phyloP scores from a whole-genome alignment of 1,140 invertebrate genomes.

The Patella vulgata region DNA sequence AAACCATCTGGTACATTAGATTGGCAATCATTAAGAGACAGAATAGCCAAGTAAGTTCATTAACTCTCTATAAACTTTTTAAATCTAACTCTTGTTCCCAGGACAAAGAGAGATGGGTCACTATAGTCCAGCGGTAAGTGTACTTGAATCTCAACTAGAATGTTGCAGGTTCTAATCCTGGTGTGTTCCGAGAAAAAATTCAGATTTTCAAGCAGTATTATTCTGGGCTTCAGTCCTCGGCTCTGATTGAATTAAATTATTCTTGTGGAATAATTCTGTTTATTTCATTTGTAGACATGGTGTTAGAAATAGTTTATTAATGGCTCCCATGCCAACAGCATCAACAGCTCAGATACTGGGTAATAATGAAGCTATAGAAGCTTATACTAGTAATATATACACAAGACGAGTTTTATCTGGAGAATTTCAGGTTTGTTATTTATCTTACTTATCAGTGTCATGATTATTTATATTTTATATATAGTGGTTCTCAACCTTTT shows the following conservation, averaged over 20 bases:
- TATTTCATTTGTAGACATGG: slow-evolving; percentile 74
- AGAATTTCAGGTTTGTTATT: slow-evolving; percentile 75
- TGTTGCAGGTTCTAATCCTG: too few species aligned
- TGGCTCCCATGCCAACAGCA: slow-evolving; percentile 99
- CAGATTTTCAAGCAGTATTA: too few species aligned
- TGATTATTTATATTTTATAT: neutral
- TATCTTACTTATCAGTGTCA: neutral
- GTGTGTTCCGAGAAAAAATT: too few species aligned
- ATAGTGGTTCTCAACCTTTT: too few species aligned
- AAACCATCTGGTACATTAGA: slow-evolving; percentile 77
- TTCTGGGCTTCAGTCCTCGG: too few species aligned
- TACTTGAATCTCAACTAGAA: too few species aligned
- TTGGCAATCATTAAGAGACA: slow-evolving; percentile 85
- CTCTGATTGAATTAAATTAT: too few species aligned
- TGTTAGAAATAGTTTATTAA: slow-evolving; percentile 90
- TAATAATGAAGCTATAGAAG: slow-evolving; percentile 98
- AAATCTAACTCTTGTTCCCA: too few species aligned
- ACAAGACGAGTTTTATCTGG: slow-evolving; percentile 92
- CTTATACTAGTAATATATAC: slow-evolving; percentile 98
- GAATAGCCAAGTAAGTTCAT: slow-evolving; percentile 78
- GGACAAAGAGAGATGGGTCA: too few species aligned
- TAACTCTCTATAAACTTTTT: neutral
- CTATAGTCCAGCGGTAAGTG: too few species aligned
- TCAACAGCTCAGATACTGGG: slow-evolving; percentile 99
- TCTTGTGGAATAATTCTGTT: too few species aligned